These are phyloP conservation scores for Calliphora vomitoria DNA, from an alignment of 2,888 invertebrate species.

Conservation along the genomic window DNA sequence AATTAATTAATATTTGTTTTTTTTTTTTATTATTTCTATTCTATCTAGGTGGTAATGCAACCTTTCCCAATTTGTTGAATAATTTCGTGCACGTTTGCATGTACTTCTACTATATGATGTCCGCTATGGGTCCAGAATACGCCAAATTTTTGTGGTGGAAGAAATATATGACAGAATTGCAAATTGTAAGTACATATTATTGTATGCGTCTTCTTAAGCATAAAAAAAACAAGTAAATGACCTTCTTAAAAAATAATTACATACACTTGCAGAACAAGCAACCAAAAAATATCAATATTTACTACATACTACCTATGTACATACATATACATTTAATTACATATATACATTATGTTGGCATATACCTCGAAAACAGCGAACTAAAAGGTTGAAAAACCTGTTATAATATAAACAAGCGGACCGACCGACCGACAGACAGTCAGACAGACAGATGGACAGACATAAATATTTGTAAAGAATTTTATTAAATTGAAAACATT, in stretches of 20 bases:
- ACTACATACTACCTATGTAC: not conserved
- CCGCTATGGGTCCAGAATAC: constrained; percentile 94
- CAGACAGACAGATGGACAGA: not conserved
- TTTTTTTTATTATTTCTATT: constrained; percentile 31
- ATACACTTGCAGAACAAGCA: not conserved
- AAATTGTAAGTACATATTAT: constrained; percentile 89
- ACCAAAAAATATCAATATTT: constrained; percentile 13
- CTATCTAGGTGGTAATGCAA: constrained; percentile 86
- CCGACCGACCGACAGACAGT: not conserved
- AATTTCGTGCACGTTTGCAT: constrained; percentile 98
- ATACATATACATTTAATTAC: too few relatives aligned
- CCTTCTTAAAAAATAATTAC: constrained; percentile 48
- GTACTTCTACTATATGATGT: constrained; percentile 96
- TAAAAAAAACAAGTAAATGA: constrained; percentile 27
- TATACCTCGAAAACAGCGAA: constrained; percentile 39
- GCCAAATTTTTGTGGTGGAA: constrained; percentile 98
- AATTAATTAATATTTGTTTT: constrained; percentile 3
- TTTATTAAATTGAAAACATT: constrained; percentile 55
- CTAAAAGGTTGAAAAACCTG: constrained; percentile 66
- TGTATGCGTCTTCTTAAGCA: not conserved
- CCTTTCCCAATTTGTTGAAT: constrained; percentile 89
- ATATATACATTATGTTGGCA: constrained; percentile 3
- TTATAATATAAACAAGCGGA: constrained; percentile 11
- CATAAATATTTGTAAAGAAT: constrained; percentile 50
- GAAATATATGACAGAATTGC: constrained; percentile 95